phyloP scores from a whole-genome alignment of 2,888 invertebrate genomes.

The Chrysotoxum bicinctum region DNA sequence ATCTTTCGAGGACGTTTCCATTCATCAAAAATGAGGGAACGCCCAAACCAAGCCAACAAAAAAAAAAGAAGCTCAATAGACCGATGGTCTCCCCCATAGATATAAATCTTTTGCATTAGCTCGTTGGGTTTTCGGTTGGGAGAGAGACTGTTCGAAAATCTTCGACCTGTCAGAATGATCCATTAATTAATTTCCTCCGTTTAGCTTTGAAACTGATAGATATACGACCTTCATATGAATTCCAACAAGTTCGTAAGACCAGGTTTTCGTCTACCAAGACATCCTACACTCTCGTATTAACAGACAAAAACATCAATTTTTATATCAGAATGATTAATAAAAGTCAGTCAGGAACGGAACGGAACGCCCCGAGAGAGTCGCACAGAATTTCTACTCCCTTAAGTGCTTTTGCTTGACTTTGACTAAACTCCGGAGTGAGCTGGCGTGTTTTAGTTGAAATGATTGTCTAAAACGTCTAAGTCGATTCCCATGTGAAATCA shows the following conservation, averaged over 20 bases:
- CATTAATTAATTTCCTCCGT: constrained; percentile 62
- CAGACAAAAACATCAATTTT: constrained; percentile 35
- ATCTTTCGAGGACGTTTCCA: constrained; percentile 31
- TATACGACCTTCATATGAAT: neutral
- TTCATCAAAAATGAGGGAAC: constrained; percentile 38
- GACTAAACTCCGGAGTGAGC: neutral
- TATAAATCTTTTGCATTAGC: constrained; percentile 30
- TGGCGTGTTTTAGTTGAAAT: constrained; percentile 37
- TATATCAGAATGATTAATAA: constrained; percentile 49
- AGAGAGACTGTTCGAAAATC: constrained; percentile 17
- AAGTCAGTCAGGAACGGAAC: too few relatives aligned
- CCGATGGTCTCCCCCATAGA: constrained; percentile 14
- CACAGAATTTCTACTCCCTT: constrained; percentile 36
- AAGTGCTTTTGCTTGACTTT: constrained; percentile 39
- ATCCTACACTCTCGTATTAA: neutral
- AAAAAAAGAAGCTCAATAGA: constrained; percentile 2
- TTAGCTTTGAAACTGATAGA: neutral
- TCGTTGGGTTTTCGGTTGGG: constrained; percentile 7
- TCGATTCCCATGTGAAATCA: constrained; percentile 59
- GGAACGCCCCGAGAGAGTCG: neutral
- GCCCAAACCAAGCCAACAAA: neutral
- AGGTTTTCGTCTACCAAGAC: neutral
- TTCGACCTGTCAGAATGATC: constrained; percentile 64
- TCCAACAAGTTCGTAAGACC: constrained; percentile 40
- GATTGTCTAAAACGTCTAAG: constrained; percentile 51